Base-by-base conservation (phyloP, 2,888 invertebrate species). In the Pseudococcus longispinus region DNA sequence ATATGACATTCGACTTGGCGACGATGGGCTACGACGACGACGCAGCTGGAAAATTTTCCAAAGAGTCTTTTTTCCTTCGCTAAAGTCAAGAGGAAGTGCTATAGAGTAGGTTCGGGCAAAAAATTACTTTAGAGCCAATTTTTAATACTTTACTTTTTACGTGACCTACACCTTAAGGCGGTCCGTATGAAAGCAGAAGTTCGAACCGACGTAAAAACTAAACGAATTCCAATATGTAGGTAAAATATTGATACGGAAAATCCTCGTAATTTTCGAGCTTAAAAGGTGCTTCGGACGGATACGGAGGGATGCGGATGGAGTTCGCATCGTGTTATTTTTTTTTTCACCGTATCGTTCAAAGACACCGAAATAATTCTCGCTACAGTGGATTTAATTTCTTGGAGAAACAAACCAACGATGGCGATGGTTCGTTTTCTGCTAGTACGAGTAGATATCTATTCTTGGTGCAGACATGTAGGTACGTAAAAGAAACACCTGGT, bases 111-210 rank as follows among this genome's bases (percentile, higher is more conserved):
- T n/a, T n/a, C n/a, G n/a, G 65, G 65, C 5, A 11, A 26, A 65
- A 65, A 65, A 65, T 65, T 70, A 70, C 70, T 70, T 70, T 15
- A 0, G 70, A 70, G 70, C 18, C 70, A 70, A 70, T 70, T 70
- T 70, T 70, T 18, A 70, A 60, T 29, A 70, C 70, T 70, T 70
- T 29, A 29, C 70, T 60, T 60, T 60, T 60, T 70, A 70, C 29
- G 70, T 70, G 70, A 70, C 70, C 70, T 70, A 70, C 15, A 70
- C 70, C 70, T 70, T 70, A 29, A 29, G 32, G 70, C 70, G 29
- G 20, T 60, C 8, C 4, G 1, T 60, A 23, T 0, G 8, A 29
- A 29, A 70, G 29, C 26, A n/a, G 20, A 65, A 9, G 65, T 11
- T 23, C 26, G 65, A 65, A 65, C 9, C 20, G 70, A 70, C 15